Evolutionary conservation across 2,888 invertebrate species (phyloP), one percentile per base, ranked within the genome.

Genomic region (Neoascia interrupta): DNA sequence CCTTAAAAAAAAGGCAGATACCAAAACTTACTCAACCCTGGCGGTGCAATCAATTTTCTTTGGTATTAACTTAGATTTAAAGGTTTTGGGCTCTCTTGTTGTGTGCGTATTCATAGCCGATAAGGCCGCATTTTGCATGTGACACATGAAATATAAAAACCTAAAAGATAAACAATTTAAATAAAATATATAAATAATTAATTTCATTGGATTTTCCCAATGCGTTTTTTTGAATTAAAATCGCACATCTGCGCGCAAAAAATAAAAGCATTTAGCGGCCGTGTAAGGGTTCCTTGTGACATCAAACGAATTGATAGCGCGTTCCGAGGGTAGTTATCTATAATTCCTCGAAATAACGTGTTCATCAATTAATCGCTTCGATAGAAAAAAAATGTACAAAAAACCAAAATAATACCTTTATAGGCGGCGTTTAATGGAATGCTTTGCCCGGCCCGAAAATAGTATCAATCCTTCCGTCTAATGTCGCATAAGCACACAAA

Each of bases 1-100:
- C n/a, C n/a, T n/a, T n/a, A n/a, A n/a, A 36, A 51, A 18, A 36
- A 34, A 43, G 15, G 3, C 1, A 11, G 1, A 10, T 23, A 31
- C 15, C 15, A 34, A 31, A 36, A 26, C 15, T 37, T 56, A 58
- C 39, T 49, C 37, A 47, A 39, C 37, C 41, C 47, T 45, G n/a
- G n/a, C n/a, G 54, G 54, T 66, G 49, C 58, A 69, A 69, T 69
- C 68, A 69, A 69, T 69, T 69, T 58, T 51, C 49, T 69, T 41
- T n/a, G 26, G 68, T 34, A 58, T 69, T 69, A 69, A 58, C 31
- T 43, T 18, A 60, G 68, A 43, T 26, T 69, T 60, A 58, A 64
- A 64, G 43, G 41, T 37, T 58, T 18, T n/a, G n/a, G n/a, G n/a
- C n/a, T n/a, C n/a, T n/a, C n/a, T n/a, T n/a, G n/a, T n/a, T n/a